A percentile compares a stretch with the other conserved stretches of the same genome.
Conservation (phyloP, 2,888 invertebrate species). For the Ormyrus pomaceus region DNA sequence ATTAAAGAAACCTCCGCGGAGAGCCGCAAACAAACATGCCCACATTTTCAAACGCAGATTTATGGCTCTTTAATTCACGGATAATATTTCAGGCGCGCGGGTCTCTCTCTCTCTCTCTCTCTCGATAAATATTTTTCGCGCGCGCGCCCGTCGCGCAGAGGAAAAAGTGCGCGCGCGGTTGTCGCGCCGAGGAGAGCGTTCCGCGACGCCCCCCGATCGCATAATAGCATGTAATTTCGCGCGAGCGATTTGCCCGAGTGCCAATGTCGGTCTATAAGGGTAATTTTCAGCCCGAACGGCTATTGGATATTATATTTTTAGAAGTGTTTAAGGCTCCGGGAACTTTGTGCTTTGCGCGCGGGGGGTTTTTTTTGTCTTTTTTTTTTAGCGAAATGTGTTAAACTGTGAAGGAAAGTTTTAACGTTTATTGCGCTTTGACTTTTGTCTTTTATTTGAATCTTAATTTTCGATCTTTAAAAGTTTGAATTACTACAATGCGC, state of each 20-base stretch:
- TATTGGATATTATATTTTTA: too few species aligned
- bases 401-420: too few species aligned
- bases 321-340: too few species aligned
- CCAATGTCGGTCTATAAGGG: too few species aligned
- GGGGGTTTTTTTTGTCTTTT: too few species aligned
- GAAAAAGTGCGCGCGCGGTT: slow-evolving; percentile 28
- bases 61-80: slow-evolving; percentile 38
- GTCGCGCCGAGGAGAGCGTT: slow-evolving; percentile 18
- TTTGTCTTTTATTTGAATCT: too few species aligned
- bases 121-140: slow-evolving; percentile 29
- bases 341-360: too few species aligned
- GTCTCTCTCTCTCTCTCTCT: not conserved
- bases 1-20: slow-evolving; percentile 34
- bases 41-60: slow-evolving; percentile 36
- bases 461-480: too few species aligned
- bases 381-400: too few species aligned
- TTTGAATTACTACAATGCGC: too few species aligned
- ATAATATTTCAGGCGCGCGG: slow-evolving; percentile 26
- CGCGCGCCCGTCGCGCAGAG: not conserved
- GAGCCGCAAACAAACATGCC: slow-evolving; percentile 26
- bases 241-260: not conserved
- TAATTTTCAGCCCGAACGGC: too few species aligned
- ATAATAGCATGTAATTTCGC: slow-evolving; percentile 50
- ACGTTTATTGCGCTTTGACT: too few species aligned
- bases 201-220: slow-evolving; percentile 34